Evolutionary conservation across 1,140 invertebrate species (phyloP).

Genomic region (Mycetomoellerius zeteki): DNA sequence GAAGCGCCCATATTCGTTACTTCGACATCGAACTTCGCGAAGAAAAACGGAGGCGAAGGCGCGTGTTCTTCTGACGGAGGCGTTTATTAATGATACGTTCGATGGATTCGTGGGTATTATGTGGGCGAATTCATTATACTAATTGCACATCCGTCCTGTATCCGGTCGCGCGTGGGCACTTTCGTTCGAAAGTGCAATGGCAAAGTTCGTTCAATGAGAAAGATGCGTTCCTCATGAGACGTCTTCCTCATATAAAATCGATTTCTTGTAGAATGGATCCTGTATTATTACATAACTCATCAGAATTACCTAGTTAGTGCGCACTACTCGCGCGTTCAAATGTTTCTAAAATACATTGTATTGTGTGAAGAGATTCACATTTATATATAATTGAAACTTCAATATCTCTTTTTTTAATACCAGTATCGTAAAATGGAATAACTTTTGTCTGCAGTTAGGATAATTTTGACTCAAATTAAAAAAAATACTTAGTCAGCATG

Average conservation of each 20-base stretch:
- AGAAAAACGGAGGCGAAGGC: neutral
- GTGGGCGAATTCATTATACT: constrained; percentile 49
- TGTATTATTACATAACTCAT: constrained; percentile 15
- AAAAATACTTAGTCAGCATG: no score
- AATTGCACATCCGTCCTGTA: constrained; percentile 19
- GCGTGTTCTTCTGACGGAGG: neutral
- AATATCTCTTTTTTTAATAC: neutral
- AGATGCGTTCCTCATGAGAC: neutral
- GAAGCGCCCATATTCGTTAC: neutral
- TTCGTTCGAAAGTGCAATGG: constrained; percentile 12
- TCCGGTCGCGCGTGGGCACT: constrained; percentile 10
- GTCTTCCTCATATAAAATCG: neutral
- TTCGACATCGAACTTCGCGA: constrained; percentile 25
- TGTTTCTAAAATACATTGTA: neutral
- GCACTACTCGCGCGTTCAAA: neutral
- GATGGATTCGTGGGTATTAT: neutral
- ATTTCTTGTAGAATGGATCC: neutral
- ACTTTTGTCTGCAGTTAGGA: no score
- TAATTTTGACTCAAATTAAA: no score
- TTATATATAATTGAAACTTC: neutral
- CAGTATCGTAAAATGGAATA: neutral
- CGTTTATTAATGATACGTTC: constrained; percentile 48
- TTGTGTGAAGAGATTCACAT: neutral
- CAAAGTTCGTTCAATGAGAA: neutral
- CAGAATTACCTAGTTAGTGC: neutral